Evolutionary conservation across 2,113 vertebrate genomes (phyloP).

Genomic region (Anguilla rostrata): DNA sequence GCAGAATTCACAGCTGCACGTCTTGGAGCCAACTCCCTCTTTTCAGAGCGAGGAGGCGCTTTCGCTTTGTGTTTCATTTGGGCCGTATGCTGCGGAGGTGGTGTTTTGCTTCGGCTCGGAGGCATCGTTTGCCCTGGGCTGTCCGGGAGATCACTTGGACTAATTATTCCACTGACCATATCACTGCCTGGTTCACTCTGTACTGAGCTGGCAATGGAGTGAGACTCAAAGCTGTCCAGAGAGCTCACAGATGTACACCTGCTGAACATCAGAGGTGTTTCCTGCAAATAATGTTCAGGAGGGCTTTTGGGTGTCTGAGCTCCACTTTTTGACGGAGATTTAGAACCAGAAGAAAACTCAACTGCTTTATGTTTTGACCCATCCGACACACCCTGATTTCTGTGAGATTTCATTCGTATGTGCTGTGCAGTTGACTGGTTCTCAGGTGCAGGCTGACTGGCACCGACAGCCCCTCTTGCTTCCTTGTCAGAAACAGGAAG

Average conservation of each 20-base stretch:
- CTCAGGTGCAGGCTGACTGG: constrained; percentile 68
- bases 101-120: constrained; percentile 93
- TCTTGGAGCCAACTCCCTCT: constrained; percentile 74
- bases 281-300: constrained; percentile 87
- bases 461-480: constrained; percentile 51
- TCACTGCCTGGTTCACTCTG: constrained; percentile 94
- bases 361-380: constrained; percentile 80
- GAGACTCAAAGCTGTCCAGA: constrained; percentile 93
- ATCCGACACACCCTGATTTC: constrained; percentile 75
- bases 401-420: constrained; percentile 72
- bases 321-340: constrained; percentile 88
- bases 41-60: constrained; percentile 61
- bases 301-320: constrained; percentile 95
- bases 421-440: constrained; percentile 67
- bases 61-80: constrained; percentile 75
- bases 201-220: constrained; percentile 93
- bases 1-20: constrained; percentile 75
- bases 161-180: constrained; percentile 92
- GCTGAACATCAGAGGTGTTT: constrained; percentile 97
- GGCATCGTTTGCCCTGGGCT: constrained; percentile 98
- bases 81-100: constrained; percentile 63
- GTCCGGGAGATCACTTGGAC: constrained; percentile 95
- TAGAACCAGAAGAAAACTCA: constrained; percentile 85
- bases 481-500: constrained; percentile 85
- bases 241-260: constrained; percentile 97